A percentile compares a stretch with the other conserved stretches of the same genome.
Conservation (phyloP, 2,888 invertebrate genomes). For the Meloe dianella region DNA sequence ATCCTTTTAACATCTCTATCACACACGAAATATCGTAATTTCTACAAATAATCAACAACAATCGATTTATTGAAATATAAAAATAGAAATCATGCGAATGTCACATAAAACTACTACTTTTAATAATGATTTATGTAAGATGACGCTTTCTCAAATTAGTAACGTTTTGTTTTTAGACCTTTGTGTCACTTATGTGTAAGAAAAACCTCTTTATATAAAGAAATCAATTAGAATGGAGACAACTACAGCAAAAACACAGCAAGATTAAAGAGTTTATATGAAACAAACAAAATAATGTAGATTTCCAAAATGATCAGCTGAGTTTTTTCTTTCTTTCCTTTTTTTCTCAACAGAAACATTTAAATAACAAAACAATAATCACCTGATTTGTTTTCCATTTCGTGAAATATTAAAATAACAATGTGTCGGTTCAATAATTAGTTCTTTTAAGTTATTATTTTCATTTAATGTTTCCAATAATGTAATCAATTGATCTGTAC, state of each 20-base stretch:
- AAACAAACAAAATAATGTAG: too few relatives aligned
- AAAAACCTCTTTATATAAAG: background rate
- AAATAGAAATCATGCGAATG: background rate
- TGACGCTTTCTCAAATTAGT: background rate
- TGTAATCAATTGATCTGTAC: constrained; percentile 54
- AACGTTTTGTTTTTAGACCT: background rate
- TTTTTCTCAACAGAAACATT: too few relatives aligned
- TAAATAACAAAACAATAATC: constrained; percentile 1
- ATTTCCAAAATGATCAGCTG: too few relatives aligned
- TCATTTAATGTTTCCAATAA: constrained; percentile 52
- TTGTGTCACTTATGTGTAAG: background rate
- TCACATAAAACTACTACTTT: background rate
- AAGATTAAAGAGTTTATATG: too few relatives aligned
- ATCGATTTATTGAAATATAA: background rate
- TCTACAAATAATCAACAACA: background rate
- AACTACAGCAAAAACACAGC: too few relatives aligned
- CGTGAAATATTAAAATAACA: constrained; percentile 52
- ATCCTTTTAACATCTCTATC: constrained; percentile 44
- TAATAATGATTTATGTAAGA: too few relatives aligned
- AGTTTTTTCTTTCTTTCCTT: too few relatives aligned
- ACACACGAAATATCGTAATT: constrained; percentile 36
- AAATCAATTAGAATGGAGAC: too few relatives aligned
- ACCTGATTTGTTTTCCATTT: constrained; percentile 27
- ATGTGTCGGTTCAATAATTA: constrained; percentile 57
- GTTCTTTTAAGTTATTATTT: constrained; percentile 55